Percentiles rank a stretch among this genome's conserved stretches.
These are phyloP conservation scores for Otocyon megalotis DNA, from an alignment of 2,113 vertebrate species.

Conservation along the genomic window DNA sequence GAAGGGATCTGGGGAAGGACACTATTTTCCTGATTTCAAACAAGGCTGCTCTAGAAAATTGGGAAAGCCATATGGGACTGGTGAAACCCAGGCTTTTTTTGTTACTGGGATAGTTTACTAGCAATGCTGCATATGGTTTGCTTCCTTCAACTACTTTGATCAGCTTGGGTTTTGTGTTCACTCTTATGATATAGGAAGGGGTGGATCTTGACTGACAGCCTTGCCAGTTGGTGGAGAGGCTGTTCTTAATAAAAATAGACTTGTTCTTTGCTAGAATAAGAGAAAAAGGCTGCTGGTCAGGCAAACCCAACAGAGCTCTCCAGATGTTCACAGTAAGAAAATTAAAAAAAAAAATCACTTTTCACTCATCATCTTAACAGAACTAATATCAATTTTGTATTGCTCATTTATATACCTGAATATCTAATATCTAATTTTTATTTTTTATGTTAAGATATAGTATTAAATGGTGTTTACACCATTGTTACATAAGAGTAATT, in stretches of 20 bases:
- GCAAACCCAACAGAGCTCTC: background rate
- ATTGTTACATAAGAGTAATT: slow-evolving; percentile 11
- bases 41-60: background rate
- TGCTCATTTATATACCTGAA: slow-evolving; percentile 10
- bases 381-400: background rate
- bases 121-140: background rate
- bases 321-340: slow-evolving; percentile 26
- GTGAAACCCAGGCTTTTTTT: background rate
- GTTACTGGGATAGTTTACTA: background rate
- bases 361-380: background rate
- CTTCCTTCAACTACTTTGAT: background rate
- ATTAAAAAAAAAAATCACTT: background rate
- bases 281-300: background rate
- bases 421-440: background rate
- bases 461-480: background rate
- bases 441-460: background rate
- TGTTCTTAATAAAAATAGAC: background rate
- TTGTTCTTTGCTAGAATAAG: slow-evolving; percentile 11
- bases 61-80: background rate
- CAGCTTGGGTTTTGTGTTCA: background rate
- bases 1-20: background rate
- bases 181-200: background rate
- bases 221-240: background rate
- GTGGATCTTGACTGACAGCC: background rate
- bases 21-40: background rate